These are phyloP conservation scores for Pachycephala philippinensis DNA, from an alignment of 2,113 vertebrate genomes.

Conservation along the genomic window DNA sequence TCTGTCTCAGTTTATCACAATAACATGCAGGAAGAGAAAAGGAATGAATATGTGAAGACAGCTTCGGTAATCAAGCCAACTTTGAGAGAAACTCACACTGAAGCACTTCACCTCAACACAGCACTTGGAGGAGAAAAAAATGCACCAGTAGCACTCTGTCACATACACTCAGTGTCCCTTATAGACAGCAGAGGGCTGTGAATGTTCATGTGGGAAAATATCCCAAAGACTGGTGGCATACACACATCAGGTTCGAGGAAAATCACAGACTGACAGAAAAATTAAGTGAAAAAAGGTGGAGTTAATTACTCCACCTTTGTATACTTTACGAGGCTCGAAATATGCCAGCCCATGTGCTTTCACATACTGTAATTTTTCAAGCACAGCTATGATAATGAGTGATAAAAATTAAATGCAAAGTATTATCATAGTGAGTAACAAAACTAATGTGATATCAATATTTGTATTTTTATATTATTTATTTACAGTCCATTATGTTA, in stretches of 20 bases:
- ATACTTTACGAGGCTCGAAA: background rate
- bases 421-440: background rate
- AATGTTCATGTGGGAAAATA: background rate
- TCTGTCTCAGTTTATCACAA: background rate
- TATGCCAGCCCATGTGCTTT: background rate
- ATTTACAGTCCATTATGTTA: background rate
- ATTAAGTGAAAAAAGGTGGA: background rate
- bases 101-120: background rate
- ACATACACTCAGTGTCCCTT: background rate
- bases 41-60: background rate
- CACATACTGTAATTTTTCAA: background rate
- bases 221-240: background rate
- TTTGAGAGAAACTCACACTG: background rate
- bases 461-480: background rate
- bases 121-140: background rate
- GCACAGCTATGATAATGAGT: background rate
- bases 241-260: background rate
- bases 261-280: background rate
- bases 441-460: background rate
- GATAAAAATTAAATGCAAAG: background rate
- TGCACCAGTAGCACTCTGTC: background rate
- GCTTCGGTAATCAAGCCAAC: background rate
- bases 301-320: background rate
- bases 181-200: background rate
- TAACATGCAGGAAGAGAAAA: background rate